Evolutionary conservation across 2,888 invertebrate species (phyloP), one percentile per base, ranked within the genome.

Genomic region (Elgonia sp.): DNA sequence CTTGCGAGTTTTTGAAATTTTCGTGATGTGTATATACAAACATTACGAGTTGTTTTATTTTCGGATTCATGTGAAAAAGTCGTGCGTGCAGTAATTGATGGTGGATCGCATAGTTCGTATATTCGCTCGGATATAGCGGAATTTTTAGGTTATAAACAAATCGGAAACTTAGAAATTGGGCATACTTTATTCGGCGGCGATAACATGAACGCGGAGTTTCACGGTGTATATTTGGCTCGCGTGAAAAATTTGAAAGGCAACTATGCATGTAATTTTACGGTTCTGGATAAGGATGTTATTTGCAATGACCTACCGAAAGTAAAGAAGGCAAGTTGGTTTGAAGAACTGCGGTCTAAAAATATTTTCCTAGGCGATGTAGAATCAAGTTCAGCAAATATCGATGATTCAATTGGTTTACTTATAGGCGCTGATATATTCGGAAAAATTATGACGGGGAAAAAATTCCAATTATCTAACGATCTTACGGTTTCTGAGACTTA

Each of bases 401-500:
- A 67, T 10, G 67, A 67, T 67, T 46, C 46, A 46, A 67, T 67
- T 46, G 46, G 46, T 21, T 50, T 92, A 37, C 75, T 91, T 10
- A 63, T 63, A 40, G 18, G 40, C 12, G 40, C 39, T 9, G 63
- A 63, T 63, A 40, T 83, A 50, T 86, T 88, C 9, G 92, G 91
- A n/a, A 91, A 91, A 89, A 50, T 92, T 40, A 70, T 88, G 12
- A 91, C 91, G 12, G 91, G 90, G 46, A 87, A 84, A 29, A 82
- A 84, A 42, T 37, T 89, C 37, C 69, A 89, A 29, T 84, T 92
- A 16, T 0, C 80, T n/a, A 90, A 90, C 70, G 91, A 91, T 37
- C 73, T 92, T 8, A 90, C 92, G 18, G 92, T 91, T 6, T 77
- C 91, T 7, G 91, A 93, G 62, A 92, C 92, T 4, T 37, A 70